Evolutionary conservation across 2,888 invertebrate genomes (phyloP).

Genomic region (Parnassius apollo): DNA sequence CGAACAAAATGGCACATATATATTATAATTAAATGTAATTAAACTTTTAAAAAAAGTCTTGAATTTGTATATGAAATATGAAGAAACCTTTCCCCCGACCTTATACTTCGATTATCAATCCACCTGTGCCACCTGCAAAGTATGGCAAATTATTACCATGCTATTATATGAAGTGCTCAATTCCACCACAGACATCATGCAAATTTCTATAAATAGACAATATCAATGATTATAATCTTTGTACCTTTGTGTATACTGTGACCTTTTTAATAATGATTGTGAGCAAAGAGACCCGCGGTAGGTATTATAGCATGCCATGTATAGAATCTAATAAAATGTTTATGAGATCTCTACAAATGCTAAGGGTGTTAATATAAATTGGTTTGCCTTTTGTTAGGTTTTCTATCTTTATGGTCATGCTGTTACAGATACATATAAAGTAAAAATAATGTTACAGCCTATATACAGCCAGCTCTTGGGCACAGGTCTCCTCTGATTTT

Average conservation of each 20-base stretch:
- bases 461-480: too few species aligned
- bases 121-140: too few species aligned
- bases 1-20: too few species aligned
- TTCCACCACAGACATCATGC: neutral
- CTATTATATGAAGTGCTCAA: neutral
- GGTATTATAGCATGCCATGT: neutral
- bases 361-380: slow-evolving; percentile 13
- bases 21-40: too few species aligned
- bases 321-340: slow-evolving; percentile 19
- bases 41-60: too few species aligned
- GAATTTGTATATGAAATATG: too few species aligned
- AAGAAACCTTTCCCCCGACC: too few species aligned
- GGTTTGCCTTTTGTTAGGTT: slow-evolving; percentile 9
- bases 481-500: too few species aligned
- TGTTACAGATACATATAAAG: too few species aligned
- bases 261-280: slow-evolving; percentile 22
- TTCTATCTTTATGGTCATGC: neutral
- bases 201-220: slow-evolving; percentile 10
- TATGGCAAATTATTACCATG: too few species aligned
- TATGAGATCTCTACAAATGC: slow-evolving; percentile 20
- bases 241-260: slow-evolving; percentile 13
- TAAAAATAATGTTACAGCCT: too few species aligned
- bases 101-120: too few species aligned
- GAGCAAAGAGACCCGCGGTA: slow-evolving; percentile 5
- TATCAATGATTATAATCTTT: slow-evolving; percentile 9